Base-by-base conservation (phyloP, 2,888 invertebrate genomes). In the Drosophila yooni region DNA sequence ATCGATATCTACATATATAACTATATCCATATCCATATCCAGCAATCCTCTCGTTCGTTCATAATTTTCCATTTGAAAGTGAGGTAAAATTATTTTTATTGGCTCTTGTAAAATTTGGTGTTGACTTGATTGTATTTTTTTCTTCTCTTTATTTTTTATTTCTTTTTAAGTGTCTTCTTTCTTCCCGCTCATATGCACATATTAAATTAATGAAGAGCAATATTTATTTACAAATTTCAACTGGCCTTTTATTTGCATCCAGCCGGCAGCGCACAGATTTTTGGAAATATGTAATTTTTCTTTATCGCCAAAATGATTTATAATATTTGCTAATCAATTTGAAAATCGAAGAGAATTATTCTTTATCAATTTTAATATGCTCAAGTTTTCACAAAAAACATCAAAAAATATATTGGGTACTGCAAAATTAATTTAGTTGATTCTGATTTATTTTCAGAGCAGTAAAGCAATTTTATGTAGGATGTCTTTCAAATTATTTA, bases 201-300 rank as follows among this genome's bases (percentile, higher is more conserved):
- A 46, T 54, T 56, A 76, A 85, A 88, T 88, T 83, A 85, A 85
- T 85, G 79, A 83, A 81, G 72, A 76, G 27, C 76, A 79, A 79
- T 85, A 88, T 79, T 79, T 77, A 82, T 81, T 69, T 65, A 72
- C 74, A 71, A 82, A 82, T 76, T 82, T 86, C 74, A 82, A 87
- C 85, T 77, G 85, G 88, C 85, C 81, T 85, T 88, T 88, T 75
- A 29, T 38, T 40, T 29, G 5, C 13, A 56, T 29, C 13, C 59
- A 54, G 36, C 48, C 38, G 52, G 50, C 40, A 46, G 33, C 25
- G 40, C 36, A n/a, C 46, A n/a, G 48, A 51, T 52, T 56, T 29
- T 53, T 52, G 51, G 31, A 51, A 70, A 70, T 81, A 82, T 75
- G 70, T 83, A 73, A 76, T 25, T 15, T 25, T 25, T n/a, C 40